Base-by-base conservation (phyloP, 2,888 invertebrate genomes). In the Pammene aurita region DNA sequence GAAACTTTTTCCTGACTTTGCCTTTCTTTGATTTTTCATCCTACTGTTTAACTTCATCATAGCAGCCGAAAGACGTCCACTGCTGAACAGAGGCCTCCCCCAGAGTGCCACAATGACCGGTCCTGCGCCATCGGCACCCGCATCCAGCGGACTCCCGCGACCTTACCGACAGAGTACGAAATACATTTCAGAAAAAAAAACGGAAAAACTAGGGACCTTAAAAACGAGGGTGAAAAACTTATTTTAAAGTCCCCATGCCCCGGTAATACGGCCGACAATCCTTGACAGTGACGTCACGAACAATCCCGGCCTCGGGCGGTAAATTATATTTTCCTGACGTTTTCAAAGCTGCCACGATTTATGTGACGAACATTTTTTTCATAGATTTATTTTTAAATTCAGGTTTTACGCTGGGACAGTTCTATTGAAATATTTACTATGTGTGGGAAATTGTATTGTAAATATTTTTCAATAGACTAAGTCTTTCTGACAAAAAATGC, bases 321-420 rank as follows among this genome's bases (percentile, higher is more conserved):
- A 63, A 44, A 46, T 57, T 63, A 67, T 18, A 48, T 56, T 62
- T 62, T 67, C 50, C 42, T 63, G 67, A 57, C 67, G 42, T 62
- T 56, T 50, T 50, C 56, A 50, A 63, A 63, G 62, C 62, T 16
- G 56, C 48, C 41, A 7, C 62, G 62, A 63, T 67, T 67, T 67
- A 67, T 67, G 56, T 62, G 56, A 50, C 50, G 41, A 48, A 41
- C 18, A 42, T 16, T 9, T 46, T 50, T 66, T 67, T 42, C 42
- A 34, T n/a, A 34, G 13, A 63, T 38, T 16, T 38, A 26, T 46
- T 48, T 61, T 61, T 13, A 38, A 38, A 50, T 62, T 34, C 35
- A 38, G 38, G 16, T 61, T 16, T 44, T 9, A 10, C n/a, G 16
- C 34, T 14, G n/a, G 11, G 61, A 35, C 35, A 14, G 11, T 11